These are phyloP conservation scores for Drosophila subobscura DNA, from an alignment of 1,140 invertebrate genomes.

Conservation along the genomic window DNA sequence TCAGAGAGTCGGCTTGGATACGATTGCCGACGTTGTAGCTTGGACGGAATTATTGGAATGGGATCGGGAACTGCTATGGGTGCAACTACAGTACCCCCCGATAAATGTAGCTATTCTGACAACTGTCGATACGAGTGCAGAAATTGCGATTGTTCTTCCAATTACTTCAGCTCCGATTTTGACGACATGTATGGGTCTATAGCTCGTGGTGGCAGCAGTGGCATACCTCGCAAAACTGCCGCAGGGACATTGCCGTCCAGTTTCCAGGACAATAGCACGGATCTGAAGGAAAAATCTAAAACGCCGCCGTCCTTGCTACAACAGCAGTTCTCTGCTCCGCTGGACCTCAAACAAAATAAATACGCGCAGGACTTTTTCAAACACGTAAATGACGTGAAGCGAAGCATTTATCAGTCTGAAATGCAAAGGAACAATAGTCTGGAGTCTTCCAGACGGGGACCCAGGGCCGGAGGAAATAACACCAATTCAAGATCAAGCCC, in stretches of 20 bases:
- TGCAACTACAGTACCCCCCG: neutral
- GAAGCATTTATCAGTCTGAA: constrained; percentile 81
- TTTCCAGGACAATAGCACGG: constrained; percentile 12
- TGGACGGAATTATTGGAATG: constrained; percentile 66
- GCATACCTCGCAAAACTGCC: constrained; percentile 75
- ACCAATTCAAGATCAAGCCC: constrained; percentile 38
- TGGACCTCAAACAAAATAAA: constrained; percentile 79
- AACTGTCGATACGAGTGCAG: constrained; percentile 81
- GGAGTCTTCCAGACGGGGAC: constrained; percentile 47
- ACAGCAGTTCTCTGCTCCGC: constrained; percentile 26
- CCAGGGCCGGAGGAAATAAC: constrained; percentile 3
- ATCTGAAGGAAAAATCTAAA: constrained; percentile 21
- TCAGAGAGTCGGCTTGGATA: constrained; percentile 79
- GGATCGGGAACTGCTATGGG: neutral
- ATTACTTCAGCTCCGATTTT: constrained; percentile 83
- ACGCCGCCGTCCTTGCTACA: constrained; percentile 11
- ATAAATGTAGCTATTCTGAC: constrained; percentile 81
- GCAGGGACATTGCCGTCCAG: constrained; percentile 72
- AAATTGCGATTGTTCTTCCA: constrained; percentile 83
- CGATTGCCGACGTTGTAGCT: constrained; percentile 78
- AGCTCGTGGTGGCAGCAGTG: constrained; percentile 68
- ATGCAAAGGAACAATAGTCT: constrained; percentile 74
- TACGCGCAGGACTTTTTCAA: constrained; percentile 83
- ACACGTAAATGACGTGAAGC: constrained; percentile 82
- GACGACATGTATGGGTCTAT: constrained; percentile 77